Conservation (phyloP, 92 coral and sea anemone genomes). For the Ricordea florida region DNA sequence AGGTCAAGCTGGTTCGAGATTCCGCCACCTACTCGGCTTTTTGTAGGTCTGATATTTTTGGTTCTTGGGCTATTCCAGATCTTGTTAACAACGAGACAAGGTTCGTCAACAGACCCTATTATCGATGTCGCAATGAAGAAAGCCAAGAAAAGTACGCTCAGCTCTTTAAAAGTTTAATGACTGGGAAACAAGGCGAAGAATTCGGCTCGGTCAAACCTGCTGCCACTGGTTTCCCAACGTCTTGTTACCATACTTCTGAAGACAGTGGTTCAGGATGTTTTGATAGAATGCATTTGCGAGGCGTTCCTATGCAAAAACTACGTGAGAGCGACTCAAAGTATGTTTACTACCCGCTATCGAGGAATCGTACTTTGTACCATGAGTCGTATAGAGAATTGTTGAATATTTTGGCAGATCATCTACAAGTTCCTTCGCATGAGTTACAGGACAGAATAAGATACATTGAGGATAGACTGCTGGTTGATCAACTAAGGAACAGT, state of each 20-base stretch:
- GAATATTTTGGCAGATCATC: conserved; percentile 50
- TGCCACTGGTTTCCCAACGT: conserved; percentile 57
- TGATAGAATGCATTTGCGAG: not conserved
- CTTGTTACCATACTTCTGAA: conserved; percentile 49
- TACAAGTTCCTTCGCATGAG: conserved; percentile 27
- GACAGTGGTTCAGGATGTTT: conserved; percentile 13
- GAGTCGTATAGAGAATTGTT: conserved; percentile 37
- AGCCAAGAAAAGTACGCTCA: conserved; percentile 35
- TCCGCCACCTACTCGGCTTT: conserved; percentile 67
- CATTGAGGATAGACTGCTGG: not conserved
- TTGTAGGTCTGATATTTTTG: conserved; percentile 74
- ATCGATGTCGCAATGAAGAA: conserved; percentile 27
- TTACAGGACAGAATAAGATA: not conserved
- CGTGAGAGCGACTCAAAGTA: conserved; percentile 1
- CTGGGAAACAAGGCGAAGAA: not conserved
- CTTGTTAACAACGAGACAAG: conserved; percentile 24
- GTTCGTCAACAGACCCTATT: not conserved
- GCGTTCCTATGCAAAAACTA: not conserved
- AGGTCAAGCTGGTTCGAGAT: conserved; percentile 50
- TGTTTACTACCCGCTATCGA: not conserved
- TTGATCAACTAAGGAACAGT: too few species aligned
- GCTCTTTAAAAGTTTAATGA: conserved; percentile 52
- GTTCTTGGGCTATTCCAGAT: conserved; percentile 81
- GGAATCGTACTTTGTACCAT: conserved; percentile 7
- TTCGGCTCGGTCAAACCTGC: not conserved